Percentiles rank a stretch among this genome's conserved stretches.
Evolutionary conservation across 2,888 invertebrate species (phyloP).

Genomic region (Steinernema scapterisci): DNA sequence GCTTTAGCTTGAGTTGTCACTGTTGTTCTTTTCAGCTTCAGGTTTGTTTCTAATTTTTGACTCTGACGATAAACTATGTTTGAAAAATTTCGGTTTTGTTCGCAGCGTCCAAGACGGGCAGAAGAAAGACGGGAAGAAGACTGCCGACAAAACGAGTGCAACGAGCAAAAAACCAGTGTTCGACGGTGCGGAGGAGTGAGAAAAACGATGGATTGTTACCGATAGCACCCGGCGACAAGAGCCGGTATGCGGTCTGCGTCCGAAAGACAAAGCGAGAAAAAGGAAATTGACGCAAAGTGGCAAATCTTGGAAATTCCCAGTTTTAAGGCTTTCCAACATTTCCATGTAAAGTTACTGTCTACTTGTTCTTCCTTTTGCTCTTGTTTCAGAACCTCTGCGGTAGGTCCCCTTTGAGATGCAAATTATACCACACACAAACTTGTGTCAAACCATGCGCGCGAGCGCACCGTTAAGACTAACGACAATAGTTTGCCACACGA

Average conservation of each 20-base stretch:
- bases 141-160: background rate
- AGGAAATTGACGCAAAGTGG: no score
- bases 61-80: no score
- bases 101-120: background rate
- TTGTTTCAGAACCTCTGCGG: background rate
- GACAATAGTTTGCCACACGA: no score
- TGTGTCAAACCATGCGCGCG: background rate
- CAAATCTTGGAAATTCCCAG: no score
- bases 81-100: background rate
- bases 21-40: no score
- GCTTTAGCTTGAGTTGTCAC: no score
- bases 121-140: background rate
- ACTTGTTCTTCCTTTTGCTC: background rate
- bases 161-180: constrained; percentile 5
- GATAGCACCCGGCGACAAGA: constrained; percentile 10
- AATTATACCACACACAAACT: constrained; percentile 9
- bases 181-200: background rate
- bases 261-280: background rate
- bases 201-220: constrained; percentile 30
- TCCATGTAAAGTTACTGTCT: background rate
- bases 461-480: constrained; percentile 15
- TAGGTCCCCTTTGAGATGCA: constrained; percentile 4
- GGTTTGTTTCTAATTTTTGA: no score
- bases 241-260: constrained; percentile 4
- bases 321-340: background rate